Conservation (phyloP, 64 coral and sea anemone species). For the Exaiptasia diaphana region DNA sequence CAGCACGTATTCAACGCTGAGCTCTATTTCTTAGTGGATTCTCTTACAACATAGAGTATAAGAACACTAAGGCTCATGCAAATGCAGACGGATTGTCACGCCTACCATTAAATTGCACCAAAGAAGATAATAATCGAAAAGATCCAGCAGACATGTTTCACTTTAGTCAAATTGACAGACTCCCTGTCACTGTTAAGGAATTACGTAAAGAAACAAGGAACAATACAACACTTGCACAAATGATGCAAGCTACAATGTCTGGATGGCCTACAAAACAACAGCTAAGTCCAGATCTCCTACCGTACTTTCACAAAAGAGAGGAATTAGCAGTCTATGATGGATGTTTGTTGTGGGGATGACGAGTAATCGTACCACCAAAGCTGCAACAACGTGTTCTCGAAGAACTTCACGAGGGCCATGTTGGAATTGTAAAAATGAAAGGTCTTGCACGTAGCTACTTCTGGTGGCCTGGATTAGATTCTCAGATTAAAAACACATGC, state of each 20-base stretch:
- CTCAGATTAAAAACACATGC: not conserved
- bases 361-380: conserved; percentile 29
- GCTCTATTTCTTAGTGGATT: not conserved
- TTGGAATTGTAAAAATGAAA: conserved; percentile 18
- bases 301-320: not conserved
- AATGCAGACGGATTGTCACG: conserved; percentile 15
- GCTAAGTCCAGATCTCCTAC: not conserved
- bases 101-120: not conserved
- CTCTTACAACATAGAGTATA: conserved; percentile 11
- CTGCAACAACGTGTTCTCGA: not conserved
- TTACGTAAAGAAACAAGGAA: not conserved
- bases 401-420: conserved; percentile 33
- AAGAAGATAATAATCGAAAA: not conserved
- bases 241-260: not conserved
- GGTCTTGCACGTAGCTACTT: conserved; percentile 9
- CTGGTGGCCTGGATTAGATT: conserved; percentile 27
- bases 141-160: not conserved
- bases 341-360: not conserved
- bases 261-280: not conserved
- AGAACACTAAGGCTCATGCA: not conserved
- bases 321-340: not conserved
- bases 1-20: conserved; percentile 5
- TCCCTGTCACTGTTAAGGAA: not conserved
- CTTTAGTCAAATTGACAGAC: not conserved
- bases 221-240: not conserved